These are phyloP conservation scores for Leptopterna dolabrata DNA, from an alignment of 2,888 invertebrate genomes.

Conservation along the genomic window DNA sequence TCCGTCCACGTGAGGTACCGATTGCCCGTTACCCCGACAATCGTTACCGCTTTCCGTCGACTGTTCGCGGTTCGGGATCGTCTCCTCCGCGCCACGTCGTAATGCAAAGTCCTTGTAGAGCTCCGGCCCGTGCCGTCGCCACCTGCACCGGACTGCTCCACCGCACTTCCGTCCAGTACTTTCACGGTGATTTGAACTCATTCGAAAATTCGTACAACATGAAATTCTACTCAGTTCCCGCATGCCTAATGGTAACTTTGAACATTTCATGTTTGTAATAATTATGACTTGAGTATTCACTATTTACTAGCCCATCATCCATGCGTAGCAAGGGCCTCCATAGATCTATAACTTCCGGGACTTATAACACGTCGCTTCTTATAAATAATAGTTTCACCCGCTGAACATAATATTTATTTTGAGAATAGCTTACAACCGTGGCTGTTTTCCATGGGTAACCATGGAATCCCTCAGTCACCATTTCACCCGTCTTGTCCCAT, in stretches of 20 bases:
- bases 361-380: too few relatives aligned
- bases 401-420: too few relatives aligned
- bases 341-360: too few relatives aligned
- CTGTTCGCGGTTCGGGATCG: constrained; percentile 15
- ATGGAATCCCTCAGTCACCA: too few relatives aligned
- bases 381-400: too few relatives aligned
- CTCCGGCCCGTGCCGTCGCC: constrained; percentile 30
- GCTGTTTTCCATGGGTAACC: too few relatives aligned
- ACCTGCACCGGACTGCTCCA: background rate
- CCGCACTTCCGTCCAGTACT: background rate
- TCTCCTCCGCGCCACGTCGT: background rate
- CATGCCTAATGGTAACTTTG: background rate
- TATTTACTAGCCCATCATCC: too few relatives aligned
- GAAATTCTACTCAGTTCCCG: background rate
- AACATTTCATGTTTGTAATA: too few relatives aligned
- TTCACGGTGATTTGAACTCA: constrained; percentile 25
- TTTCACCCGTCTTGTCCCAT: too few relatives aligned
- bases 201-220: background rate
- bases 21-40: background rate
- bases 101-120: constrained; percentile 36
- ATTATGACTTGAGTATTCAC: too few relatives aligned
- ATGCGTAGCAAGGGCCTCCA: too few relatives aligned
- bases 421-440: too few relatives aligned
- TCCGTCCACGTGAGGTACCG: background rate
- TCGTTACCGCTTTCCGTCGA: background rate